These are phyloP conservation scores for Vidua macroura DNA, from an alignment of 2,113 vertebrate genomes.

Conservation along the genomic window DNA sequence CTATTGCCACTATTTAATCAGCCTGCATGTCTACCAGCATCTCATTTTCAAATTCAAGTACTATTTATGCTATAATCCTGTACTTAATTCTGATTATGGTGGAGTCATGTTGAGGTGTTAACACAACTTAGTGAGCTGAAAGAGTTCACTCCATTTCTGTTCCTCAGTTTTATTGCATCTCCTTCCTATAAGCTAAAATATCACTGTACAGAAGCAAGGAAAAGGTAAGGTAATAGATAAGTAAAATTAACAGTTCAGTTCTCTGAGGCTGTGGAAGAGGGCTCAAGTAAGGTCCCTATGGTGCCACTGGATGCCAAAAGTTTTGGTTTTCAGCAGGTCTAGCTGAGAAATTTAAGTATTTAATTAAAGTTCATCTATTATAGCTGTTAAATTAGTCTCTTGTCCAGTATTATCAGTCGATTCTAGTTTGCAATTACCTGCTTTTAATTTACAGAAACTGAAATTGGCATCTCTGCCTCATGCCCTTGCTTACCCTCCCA, in stretches of 20 bases:
- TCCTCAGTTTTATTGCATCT: not conserved
- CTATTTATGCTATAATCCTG: not conserved
- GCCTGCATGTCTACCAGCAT: not conserved
- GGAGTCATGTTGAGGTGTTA: not conserved
- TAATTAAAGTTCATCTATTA: constrained; percentile 1
- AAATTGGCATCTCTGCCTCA: not conserved
- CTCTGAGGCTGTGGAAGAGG: not conserved
- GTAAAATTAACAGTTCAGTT: not conserved
- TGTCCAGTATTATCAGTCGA: not conserved
- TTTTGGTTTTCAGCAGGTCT: not conserved
- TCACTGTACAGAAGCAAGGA: not conserved
- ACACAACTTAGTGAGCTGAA: not conserved
- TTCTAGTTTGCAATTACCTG: constrained; percentile 5
- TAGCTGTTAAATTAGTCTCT: not conserved
- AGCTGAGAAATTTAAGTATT: not conserved
- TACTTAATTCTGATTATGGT: not conserved
- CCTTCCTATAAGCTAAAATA: not conserved
- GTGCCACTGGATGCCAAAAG: not conserved
- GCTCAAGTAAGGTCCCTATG: not conserved
- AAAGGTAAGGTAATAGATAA: not conserved
- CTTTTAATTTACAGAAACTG: constrained; percentile 30
- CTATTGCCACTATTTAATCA: not conserved
- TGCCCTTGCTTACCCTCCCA: not conserved
- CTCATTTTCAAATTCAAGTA: not conserved
- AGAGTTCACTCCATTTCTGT: not conserved